A percentile compares a stretch with the other conserved stretches of the same genome.
phyloP scores from a whole-genome alignment of 2,113 vertebrate species.

The Tragelaphus strepsiceros region DNA sequence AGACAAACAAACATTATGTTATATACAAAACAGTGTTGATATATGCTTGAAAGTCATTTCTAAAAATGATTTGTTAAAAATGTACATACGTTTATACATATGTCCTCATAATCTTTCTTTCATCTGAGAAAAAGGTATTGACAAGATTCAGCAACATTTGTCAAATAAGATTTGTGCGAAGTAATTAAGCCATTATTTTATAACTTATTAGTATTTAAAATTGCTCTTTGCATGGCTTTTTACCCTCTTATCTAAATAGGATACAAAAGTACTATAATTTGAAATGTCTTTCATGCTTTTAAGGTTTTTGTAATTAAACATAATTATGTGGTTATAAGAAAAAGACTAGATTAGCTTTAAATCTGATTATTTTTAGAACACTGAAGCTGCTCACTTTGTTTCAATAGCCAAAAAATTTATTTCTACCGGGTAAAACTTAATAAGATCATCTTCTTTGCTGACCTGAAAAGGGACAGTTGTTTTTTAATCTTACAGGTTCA shows the following conservation, averaged over 20 bases:
- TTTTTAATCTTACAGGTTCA: not conserved
- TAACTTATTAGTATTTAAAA: conserved; percentile 35
- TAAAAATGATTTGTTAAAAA: not conserved
- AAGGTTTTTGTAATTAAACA: conserved; percentile 43
- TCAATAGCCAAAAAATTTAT: conserved; percentile 15
- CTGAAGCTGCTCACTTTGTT: not conserved
- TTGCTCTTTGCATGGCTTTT: conserved; percentile 31
- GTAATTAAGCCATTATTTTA: conserved; percentile 42
- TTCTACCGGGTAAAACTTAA: conserved; percentile 17
- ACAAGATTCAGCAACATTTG: not conserved
- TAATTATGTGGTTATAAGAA: conserved; percentile 44
- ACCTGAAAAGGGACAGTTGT: not conserved
- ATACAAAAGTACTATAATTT: conserved; percentile 50
- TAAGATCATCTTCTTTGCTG: conserved; percentile 5
- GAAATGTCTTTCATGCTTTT: conserved; percentile 44
- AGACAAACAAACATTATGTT: not conserved
- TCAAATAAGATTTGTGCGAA: conserved; percentile 25
- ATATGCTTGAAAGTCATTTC: not conserved
- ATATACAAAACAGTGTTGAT: not conserved
- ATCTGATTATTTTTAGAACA: conserved; percentile 43
- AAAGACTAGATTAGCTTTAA: conserved; percentile 49
- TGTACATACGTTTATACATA: not conserved
- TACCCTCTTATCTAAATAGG: conserved; percentile 49
- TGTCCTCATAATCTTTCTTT: not conserved
- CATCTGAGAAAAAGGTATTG: conserved; percentile 20